A percentile compares a stretch with the other conserved stretches of the same genome.
Conservation (phyloP, 1,140 invertebrate genomes). For the Geopemphigus sp. region DNA sequence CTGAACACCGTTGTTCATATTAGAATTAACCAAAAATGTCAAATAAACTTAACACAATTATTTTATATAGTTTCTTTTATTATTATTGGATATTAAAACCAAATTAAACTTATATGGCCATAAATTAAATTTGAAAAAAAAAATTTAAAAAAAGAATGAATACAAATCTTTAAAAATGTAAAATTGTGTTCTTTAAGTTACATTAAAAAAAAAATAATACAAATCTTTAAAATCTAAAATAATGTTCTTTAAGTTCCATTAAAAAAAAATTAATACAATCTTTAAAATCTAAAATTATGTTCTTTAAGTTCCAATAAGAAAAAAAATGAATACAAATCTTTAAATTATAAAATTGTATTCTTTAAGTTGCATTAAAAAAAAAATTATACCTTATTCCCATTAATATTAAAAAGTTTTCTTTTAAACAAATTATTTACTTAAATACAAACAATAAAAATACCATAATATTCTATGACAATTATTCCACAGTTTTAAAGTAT, state of each 20-base stretch:
- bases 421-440: not conserved
- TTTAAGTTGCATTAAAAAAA: not conserved
- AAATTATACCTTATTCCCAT: slow-evolving; percentile 23
- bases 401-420: not conserved
- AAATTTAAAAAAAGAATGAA: not conserved
- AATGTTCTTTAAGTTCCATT: too few relatives aligned
- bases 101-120: slow-evolving; percentile 11
- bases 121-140: too few relatives aligned
- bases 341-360: not conserved
- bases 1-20: too few relatives aligned
- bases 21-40: too few relatives aligned
- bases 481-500: slow-evolving; percentile 68
- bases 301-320: too few relatives aligned
- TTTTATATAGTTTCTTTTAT: not conserved
- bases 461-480: slow-evolving; percentile 22
- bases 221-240: too few relatives aligned
- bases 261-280: too few relatives aligned
- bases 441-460: not conserved
- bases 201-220: not conserved
- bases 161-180: not conserved
- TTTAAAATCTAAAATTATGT: too few relatives aligned
- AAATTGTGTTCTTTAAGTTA: not conserved
- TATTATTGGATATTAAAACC: not conserved
- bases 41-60: not conserved
- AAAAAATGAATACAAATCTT: not conserved